These are phyloP conservation scores for Scaptomyza tumidula DNA, from an alignment of 2,888 invertebrate species.

Conservation along the genomic window DNA sequence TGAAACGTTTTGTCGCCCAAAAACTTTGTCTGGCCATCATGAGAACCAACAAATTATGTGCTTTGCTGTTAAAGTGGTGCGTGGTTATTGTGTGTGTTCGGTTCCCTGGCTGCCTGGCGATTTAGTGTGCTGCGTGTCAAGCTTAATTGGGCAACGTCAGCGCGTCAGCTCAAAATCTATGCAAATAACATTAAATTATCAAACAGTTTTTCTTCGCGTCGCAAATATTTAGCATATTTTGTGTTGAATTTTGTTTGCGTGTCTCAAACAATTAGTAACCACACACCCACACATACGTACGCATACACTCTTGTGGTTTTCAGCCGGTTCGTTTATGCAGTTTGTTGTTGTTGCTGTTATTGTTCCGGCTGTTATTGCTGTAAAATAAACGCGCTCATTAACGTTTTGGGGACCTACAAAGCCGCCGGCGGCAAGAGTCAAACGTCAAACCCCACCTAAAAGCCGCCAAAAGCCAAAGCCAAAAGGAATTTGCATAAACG, in stretches of 20 bases:
- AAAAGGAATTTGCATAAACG: conserved; percentile 64
- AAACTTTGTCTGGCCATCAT: conserved; percentile 44
- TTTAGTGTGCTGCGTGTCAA: conserved; percentile 63
- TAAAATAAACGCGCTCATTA: conserved; percentile 70
- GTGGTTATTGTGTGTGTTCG: conserved; percentile 4
- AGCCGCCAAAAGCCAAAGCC: conserved; percentile 49
- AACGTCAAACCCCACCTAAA: conserved; percentile 49
- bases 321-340: conserved; percentile 11
- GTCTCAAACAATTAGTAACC: conserved; percentile 78
- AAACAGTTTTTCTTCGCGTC: conserved; percentile 65
- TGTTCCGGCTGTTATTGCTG: conserved; percentile 17
- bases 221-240: conserved; percentile 71
- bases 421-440: conserved; percentile 42
- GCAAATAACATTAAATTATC: conserved; percentile 76
- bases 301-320: conserved; percentile 8
- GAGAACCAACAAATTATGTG: conserved; percentile 57
- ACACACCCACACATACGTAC: conserved; percentile 34
- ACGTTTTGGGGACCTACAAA: conserved; percentile 51
- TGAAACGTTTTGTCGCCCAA: conserved; percentile 57
- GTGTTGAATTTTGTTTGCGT: conserved; percentile 77
- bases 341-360: conserved; percentile 12
- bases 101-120: conserved; percentile 11
- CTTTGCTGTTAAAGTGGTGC: conserved; percentile 38
- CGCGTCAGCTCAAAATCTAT: conserved; percentile 67
- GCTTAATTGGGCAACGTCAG: conserved; percentile 70